These are phyloP conservation scores for Periparus ater DNA, from an alignment of 2,797 vertebrate genomes.

Conservation along the genomic window DNA sequence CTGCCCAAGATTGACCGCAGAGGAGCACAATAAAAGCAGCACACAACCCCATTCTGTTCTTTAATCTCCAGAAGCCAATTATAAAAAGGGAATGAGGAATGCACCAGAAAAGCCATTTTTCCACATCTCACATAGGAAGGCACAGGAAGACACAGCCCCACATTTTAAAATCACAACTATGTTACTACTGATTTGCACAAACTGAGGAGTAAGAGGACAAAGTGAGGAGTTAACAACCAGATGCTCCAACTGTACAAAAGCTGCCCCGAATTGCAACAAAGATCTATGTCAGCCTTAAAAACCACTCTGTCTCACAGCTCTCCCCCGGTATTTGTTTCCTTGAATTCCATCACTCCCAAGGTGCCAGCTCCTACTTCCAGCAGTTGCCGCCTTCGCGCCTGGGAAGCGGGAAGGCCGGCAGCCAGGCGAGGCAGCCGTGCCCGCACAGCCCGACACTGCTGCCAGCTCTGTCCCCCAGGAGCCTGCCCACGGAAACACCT, in stretches of 20 bases:
- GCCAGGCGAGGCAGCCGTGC: background rate
- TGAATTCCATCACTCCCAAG: background rate
- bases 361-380: background rate
- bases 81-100: background rate
- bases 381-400: background rate
- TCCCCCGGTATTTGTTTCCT: background rate
- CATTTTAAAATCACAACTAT: background rate
- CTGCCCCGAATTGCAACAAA: background rate
- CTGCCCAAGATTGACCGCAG: background rate
- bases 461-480: rapidly evolving
- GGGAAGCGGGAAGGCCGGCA: background rate
- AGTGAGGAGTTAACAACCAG: background rate
- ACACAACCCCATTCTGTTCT: background rate
- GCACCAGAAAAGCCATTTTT: background rate
- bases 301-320: background rate
- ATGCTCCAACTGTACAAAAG: background rate
- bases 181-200: background rate
- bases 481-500: background rate
- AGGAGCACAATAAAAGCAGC: background rate
- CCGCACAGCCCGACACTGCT: background rate
- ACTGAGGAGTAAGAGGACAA: background rate
- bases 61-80: background rate
- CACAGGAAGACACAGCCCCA: background rate
- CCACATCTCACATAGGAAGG: background rate
- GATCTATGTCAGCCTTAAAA: background rate